Evolutionary conservation across 2,797 vertebrate species (phyloP).

Genomic region (Sciaenops ocellatus): DNA sequence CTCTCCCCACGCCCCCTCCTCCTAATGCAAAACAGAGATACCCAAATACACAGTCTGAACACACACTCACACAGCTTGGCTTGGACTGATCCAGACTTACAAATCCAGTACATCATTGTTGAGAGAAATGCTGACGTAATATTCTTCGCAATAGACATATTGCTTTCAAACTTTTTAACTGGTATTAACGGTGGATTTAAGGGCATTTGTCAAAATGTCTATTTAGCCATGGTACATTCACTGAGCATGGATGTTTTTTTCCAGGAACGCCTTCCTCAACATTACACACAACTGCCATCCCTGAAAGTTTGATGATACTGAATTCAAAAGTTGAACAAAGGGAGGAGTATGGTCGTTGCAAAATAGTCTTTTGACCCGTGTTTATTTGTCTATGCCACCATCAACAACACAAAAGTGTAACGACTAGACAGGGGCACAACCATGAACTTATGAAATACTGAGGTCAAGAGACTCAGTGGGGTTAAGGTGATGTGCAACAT

Average conservation of each 20-base stretch:
- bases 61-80: slow-evolving; percentile 33
- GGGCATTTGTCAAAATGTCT: slow-evolving; percentile 22
- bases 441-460: background rate
- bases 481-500: background rate
- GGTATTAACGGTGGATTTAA: slow-evolving; percentile 36
- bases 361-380: background rate
- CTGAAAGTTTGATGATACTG: slow-evolving; percentile 1
- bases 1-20: slow-evolving; percentile 55
- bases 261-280: background rate
- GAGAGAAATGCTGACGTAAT: slow-evolving; percentile 38
- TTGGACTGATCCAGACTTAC: slow-evolving; percentile 61
- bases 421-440: background rate
- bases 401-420: background rate
- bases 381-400: background rate
- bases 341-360: background rate
- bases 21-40: slow-evolving; percentile 82
- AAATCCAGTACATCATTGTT: slow-evolving; percentile 50
- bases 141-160: slow-evolving; percentile 24
- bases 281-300: background rate
- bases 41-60: slow-evolving; percentile 52
- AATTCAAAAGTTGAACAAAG: slow-evolving; percentile 7
- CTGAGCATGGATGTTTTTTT: background rate
- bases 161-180: slow-evolving; percentile 37
- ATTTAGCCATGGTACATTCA: slow-evolving; percentile 17
- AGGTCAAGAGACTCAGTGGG: background rate